Evolutionary conservation across 30 jellyfish, hydroid and myxozoan species (phyloP).

Genomic region (Aurelia aurita complex sp. Pacific): DNA sequence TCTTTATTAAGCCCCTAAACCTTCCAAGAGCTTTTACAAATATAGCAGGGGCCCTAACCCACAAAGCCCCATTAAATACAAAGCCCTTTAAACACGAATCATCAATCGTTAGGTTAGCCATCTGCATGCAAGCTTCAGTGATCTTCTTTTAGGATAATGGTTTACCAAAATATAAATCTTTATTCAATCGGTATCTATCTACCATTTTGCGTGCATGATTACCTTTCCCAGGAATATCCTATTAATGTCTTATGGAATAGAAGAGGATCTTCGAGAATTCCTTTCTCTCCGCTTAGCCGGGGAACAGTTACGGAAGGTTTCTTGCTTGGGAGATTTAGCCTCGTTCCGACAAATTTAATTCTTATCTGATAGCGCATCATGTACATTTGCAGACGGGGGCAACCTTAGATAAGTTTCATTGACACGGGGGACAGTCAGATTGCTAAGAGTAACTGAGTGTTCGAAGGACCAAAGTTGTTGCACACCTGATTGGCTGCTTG

Average conservation of each 20-base stretch:
- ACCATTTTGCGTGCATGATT: not conserved
- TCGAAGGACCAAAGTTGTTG: too few species aligned
- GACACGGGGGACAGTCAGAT: too few species aligned
- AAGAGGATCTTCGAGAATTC: not conserved
- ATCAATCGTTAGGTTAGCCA: too few species aligned
- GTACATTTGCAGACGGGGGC: too few species aligned
- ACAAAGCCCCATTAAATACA: too few species aligned
- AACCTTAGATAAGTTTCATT: too few species aligned
- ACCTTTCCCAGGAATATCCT: not conserved
- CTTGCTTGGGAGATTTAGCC: not conserved
- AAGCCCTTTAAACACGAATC: too few species aligned
- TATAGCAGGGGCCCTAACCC: too few species aligned
- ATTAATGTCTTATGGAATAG: not conserved
- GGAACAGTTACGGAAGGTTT: slow-evolving; percentile 6
- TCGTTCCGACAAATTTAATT: slow-evolving; percentile 2
- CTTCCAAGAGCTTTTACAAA: too few species aligned
- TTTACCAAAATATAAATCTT: not conserved
- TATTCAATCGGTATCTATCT: not conserved
- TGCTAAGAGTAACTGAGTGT: too few species aligned
- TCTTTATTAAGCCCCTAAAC: too few species aligned
- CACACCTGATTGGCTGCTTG: too few species aligned
- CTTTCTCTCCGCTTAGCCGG: slow-evolving; percentile 16
- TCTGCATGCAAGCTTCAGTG: not conserved
- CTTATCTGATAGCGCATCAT: not conserved
- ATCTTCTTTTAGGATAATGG: not conserved